phyloP scores from a whole-genome alignment of 2,113 vertebrate genomes.

The Stomatorhinus ivindoensis region DNA sequence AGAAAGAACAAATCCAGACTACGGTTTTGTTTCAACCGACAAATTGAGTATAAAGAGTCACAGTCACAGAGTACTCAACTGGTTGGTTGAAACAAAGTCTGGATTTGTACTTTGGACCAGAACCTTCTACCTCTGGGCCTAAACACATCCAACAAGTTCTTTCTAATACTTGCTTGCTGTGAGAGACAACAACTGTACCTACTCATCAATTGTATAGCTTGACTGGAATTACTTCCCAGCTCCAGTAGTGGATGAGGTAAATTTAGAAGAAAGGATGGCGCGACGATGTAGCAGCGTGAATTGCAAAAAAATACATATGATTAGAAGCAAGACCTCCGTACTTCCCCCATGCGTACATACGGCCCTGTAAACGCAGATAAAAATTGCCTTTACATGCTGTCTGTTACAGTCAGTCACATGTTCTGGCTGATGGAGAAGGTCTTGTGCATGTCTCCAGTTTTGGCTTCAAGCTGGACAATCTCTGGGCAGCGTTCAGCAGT shows the following conservation, averaged over 20 bases:
- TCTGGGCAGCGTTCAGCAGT: background rate
- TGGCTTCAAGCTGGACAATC: background rate
- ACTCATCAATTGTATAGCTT: background rate
- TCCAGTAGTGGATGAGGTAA: background rate
- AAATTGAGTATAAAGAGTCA: no score
- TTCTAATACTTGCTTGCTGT: background rate
- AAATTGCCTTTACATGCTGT: background rate
- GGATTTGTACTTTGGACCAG: background rate
- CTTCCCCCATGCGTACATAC: background rate
- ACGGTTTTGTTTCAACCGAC: background rate
- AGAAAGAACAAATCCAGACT: background rate
- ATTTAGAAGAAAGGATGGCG: background rate
- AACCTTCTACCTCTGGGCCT: background rate
- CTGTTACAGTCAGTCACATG: background rate
- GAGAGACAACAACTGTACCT: background rate
- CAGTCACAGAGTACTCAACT: background rate
- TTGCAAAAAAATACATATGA: background rate
- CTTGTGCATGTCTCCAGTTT: background rate
- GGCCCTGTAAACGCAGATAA: background rate
- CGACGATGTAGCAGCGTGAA: background rate
- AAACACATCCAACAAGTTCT: background rate
- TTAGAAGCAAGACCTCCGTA: background rate
- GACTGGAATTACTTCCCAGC: background rate
- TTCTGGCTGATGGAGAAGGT: background rate
- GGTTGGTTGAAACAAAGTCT: no score